Conservation (phyloP, 2,797 vertebrate species). For the Schizothorax lantsangensis region DNA sequence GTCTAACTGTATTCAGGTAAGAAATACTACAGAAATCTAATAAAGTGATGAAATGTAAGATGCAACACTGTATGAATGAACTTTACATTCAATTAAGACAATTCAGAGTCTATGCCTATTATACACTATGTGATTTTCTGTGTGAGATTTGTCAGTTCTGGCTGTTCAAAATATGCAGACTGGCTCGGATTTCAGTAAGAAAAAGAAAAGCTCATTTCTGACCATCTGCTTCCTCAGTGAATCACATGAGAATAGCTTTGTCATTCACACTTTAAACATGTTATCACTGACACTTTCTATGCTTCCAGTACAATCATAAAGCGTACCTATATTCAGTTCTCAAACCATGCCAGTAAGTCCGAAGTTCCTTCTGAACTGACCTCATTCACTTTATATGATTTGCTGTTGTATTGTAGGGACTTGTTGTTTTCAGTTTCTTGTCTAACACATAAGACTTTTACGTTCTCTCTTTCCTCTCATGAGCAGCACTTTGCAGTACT, state of each 20-base stretch:
- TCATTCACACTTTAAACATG: background rate
- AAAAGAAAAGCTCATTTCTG: background rate
- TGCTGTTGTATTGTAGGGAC: background rate
- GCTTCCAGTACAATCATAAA: background rate
- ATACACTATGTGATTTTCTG: background rate
- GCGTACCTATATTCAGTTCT: background rate
- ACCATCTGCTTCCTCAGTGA: background rate
- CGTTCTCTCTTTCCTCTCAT: constrained; percentile 56
- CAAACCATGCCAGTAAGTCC: background rate
- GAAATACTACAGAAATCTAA: background rate
- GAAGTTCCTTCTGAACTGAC: background rate
- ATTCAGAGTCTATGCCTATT: background rate
- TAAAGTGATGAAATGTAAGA: background rate
- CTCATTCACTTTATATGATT: background rate
- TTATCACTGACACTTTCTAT: background rate
- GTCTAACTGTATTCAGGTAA: background rate
- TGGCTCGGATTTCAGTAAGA: background rate
- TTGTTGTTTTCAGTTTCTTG: background rate
- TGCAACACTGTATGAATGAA: background rate
- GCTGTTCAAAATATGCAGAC: background rate
- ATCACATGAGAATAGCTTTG: background rate
- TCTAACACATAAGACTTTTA: background rate
- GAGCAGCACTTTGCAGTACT: constrained; percentile 92
- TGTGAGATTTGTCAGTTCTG: background rate
- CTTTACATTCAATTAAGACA: background rate